These are phyloP conservation scores for Oryzias javanicus DNA, from an alignment of 2,113 vertebrate genomes.

Conservation along the genomic window DNA sequence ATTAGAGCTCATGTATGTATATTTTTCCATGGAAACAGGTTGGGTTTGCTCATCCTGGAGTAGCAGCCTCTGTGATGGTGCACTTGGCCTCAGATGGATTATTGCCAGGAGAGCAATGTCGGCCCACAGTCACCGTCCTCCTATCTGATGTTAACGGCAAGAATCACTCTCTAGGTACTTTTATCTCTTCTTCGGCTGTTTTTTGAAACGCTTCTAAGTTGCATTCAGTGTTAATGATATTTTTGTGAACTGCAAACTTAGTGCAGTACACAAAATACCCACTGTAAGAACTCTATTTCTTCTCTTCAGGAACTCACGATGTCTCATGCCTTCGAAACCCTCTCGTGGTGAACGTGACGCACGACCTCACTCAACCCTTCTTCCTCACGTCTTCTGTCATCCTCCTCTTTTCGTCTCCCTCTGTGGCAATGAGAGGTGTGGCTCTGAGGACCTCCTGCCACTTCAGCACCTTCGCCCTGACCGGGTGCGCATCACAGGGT, in stretches of 20 bases:
- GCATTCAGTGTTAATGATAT: background rate
- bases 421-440: slow-evolving; percentile 85
- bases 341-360: slow-evolving; percentile 80
- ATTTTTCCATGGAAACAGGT: slow-evolving; percentile 71
- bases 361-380: slow-evolving; percentile 65
- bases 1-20: no score
- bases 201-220: background rate
- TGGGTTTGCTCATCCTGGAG: slow-evolving; percentile 82
- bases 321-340: slow-evolving; percentile 89
- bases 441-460: slow-evolving; percentile 82
- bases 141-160: slow-evolving; percentile 77
- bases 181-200: background rate
- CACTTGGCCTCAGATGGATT: slow-evolving; percentile 86
- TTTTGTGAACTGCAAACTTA: background rate
- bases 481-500: slow-evolving; percentile 80
- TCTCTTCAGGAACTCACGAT: slow-evolving; percentile 77
- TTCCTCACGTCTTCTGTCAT: slow-evolving; percentile 73
- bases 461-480: slow-evolving; percentile 71
- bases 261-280: background rate
- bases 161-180: slow-evolving; percentile 85
- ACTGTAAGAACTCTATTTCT: background rate
- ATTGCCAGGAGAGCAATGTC: slow-evolving; percentile 69
- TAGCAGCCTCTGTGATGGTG: slow-evolving; percentile 84
- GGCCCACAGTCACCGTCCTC: slow-evolving; percentile 76
- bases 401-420: slow-evolving; percentile 84